Percentiles rank a stretch among this genome's conserved stretches.
Evolutionary conservation across 2,888 invertebrate species (phyloP).

Genomic region (Oscheius sp.): DNA sequence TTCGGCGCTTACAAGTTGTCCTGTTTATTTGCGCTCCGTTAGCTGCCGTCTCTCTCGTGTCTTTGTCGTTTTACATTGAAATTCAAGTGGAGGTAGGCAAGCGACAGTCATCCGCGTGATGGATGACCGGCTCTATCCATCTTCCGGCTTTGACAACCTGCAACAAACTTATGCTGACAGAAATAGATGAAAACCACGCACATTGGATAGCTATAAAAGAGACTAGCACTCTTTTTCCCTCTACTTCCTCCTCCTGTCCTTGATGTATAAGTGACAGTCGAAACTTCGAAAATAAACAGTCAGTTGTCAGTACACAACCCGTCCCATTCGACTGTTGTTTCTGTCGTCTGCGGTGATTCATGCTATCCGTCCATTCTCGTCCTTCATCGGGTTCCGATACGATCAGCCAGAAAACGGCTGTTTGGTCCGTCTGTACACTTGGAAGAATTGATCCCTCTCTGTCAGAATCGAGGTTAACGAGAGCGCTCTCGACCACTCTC

Average conservation of each 20-base stretch:
- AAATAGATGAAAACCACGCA: no score
- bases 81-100: neutral
- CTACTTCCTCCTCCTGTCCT: neutral
- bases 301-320: no score
- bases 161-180: no score
- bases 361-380: neutral
- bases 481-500: neutral
- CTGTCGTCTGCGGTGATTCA: no score
- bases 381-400: neutral
- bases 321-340: no score
- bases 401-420: neutral
- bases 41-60: conserved; percentile 2
- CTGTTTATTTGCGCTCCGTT: conserved; percentile 14
- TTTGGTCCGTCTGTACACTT: neutral
- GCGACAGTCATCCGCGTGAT: no score
- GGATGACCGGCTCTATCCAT: neutral
- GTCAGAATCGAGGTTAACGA: neutral
- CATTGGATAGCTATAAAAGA: no score
- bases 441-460: neutral
- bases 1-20: conserved; percentile 12
- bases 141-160: no score
- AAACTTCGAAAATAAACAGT: no score
- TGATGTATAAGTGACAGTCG: no score
- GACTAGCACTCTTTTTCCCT: no score
- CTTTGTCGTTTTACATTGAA: neutral